Conservation (phyloP, 1,140 invertebrate species). For the Monomorium pharaonis region DNA sequence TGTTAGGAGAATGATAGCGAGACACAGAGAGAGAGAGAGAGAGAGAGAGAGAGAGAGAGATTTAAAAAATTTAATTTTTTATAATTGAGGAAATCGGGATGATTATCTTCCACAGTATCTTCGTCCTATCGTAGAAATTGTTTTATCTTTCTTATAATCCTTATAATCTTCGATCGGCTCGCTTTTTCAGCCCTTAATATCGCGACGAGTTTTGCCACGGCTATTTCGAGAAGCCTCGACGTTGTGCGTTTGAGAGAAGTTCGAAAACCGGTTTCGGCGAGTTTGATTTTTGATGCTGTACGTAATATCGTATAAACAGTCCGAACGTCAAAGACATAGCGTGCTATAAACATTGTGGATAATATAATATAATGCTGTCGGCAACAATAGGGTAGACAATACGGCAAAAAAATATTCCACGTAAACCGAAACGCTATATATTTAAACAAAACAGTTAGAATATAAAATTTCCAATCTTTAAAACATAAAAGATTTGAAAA, state of each 20-base stretch:
- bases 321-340: not conserved
- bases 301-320: not conserved
- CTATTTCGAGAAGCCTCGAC: constrained; percentile 3
- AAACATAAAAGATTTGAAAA: not conserved
- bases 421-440: too few relatives aligned
- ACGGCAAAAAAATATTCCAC: not conserved
- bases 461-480: not conserved
- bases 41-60: too few relatives aligned
- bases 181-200: constrained; percentile 24
- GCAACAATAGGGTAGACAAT: not conserved
- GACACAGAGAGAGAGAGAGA: too few relatives aligned
- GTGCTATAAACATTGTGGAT: not conserved
- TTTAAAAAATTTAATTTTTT: too few relatives aligned
- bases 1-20: too few relatives aligned
- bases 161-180: constrained; percentile 33
- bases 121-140: constrained; percentile 18
- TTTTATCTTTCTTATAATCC: constrained; percentile 33
- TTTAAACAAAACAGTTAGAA: not conserved
- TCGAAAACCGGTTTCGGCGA: constrained; percentile 38
- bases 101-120: constrained; percentile 42
- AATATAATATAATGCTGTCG: not conserved
- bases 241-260: not conserved
- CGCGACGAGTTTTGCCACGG: constrained; percentile 17
- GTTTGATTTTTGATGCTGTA: constrained; percentile 4
- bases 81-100: constrained; percentile 40